phyloP scores from a whole-genome alignment of 2,888 invertebrate species.

The Perizoma affinitatum region DNA sequence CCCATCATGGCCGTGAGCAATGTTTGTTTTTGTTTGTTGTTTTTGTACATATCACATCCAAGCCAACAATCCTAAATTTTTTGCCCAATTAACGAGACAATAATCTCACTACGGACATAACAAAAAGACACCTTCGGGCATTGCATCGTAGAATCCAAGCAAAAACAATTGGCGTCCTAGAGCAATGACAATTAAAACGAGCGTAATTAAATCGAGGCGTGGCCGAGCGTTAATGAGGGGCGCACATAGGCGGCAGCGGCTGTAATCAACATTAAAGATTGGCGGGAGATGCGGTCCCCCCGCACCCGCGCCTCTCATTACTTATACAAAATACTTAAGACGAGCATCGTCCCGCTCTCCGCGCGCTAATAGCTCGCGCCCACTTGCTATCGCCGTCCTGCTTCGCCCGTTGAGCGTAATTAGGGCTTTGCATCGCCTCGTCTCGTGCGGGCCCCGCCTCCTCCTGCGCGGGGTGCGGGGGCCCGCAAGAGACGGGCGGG shows the following conservation, averaged over 20 bases:
- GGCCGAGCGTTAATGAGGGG: constrained; percentile 81
- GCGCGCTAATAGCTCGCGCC: constrained; percentile 87
- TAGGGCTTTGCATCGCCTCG: constrained; percentile 82
- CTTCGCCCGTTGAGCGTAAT: constrained; percentile 80
- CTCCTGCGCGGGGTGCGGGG: constrained; percentile 52
- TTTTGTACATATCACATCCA: background rate
- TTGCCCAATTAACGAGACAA: constrained; percentile 59
- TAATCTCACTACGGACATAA: constrained; percentile 45
- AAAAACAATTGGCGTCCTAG: constrained; percentile 59
- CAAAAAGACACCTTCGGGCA: constrained; percentile 48
- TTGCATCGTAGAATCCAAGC: constrained; percentile 52
- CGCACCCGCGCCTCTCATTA: constrained; percentile 83
- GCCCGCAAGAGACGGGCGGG: constrained; percentile 56
- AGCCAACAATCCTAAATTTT: constrained; percentile 4
- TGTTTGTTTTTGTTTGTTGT: background rate
- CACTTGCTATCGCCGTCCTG: constrained; percentile 81
- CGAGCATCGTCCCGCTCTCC: constrained; percentile 85
- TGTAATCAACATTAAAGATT: constrained; percentile 84
- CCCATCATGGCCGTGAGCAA: too few species aligned
- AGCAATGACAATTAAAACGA: constrained; percentile 69
- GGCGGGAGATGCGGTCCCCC: constrained; percentile 82
- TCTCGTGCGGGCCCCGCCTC: constrained; percentile 75
- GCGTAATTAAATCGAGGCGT: constrained; percentile 82
- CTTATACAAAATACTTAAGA: constrained; percentile 85
- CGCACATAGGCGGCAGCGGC: constrained; percentile 80